phyloP scores from a whole-genome alignment of 2,113 vertebrate species.

The Ibidorhyncha struthersii region DNA sequence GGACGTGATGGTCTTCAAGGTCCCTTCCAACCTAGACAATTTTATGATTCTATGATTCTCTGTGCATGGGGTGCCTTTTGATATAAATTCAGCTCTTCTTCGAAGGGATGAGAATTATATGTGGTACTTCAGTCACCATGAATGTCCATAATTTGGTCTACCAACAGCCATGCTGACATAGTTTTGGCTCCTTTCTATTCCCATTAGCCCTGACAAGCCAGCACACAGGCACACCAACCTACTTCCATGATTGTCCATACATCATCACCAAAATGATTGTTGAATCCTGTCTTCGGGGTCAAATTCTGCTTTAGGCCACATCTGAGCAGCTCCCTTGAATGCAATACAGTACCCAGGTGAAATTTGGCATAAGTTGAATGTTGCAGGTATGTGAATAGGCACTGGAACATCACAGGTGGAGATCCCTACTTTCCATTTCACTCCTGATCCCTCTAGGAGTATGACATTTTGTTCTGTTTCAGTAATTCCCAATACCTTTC shows the following conservation, averaged over 20 bases:
- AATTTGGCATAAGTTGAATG: not conserved
- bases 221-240: not conserved
- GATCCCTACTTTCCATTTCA: not conserved
- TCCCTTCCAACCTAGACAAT: too few species aligned
- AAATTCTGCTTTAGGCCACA: not conserved
- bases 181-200: not conserved
- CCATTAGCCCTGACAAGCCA: not conserved
- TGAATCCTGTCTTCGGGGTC: not conserved
- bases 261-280: not conserved
- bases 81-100: not conserved
- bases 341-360: not conserved
- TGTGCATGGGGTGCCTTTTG: not conserved
- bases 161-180: not conserved
- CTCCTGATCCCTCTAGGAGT: not conserved
- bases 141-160: not conserved
- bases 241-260: not conserved
- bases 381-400: not conserved
- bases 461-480: not conserved
- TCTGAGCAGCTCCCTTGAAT: not conserved
- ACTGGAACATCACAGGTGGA: not conserved
- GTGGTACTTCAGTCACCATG: not conserved
- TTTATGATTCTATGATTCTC: not conserved
- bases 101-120: not conserved
- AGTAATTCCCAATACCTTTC: not conserved
- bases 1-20: too few species aligned